Evolutionary conservation across 2,797 vertebrate species (phyloP).

Genomic region (Rhinichthys osculus): DNA sequence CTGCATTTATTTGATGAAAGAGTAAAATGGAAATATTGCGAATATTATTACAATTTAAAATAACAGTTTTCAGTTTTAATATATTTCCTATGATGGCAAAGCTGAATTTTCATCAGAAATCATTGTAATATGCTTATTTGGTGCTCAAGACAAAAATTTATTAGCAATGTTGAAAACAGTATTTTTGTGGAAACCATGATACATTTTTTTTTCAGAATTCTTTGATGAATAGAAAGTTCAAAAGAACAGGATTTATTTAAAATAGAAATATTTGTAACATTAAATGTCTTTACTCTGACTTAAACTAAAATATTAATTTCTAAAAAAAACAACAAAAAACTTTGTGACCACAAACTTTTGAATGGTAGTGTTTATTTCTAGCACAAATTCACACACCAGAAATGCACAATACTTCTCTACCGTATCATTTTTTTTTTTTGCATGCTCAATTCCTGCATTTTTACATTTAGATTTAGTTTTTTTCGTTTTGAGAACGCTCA

Average conservation of each 20-base stretch:
- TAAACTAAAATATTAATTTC: neutral
- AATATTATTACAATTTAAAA: neutral
- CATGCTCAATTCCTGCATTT: neutral
- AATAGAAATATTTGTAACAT: neutral
- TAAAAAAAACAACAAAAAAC: neutral
- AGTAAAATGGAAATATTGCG: neutral
- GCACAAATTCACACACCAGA: neutral
- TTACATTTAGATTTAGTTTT: neutral
- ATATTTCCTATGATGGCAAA: neutral
- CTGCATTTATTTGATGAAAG: neutral
- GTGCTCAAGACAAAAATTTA: neutral
- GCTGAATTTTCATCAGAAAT: neutral
- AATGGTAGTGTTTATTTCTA: neutral
- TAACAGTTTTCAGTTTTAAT: neutral
- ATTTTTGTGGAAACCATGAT: too few relatives aligned
- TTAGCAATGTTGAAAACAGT: neutral
- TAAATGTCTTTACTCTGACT: neutral
- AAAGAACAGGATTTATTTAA: neutral
- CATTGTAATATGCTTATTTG: neutral
- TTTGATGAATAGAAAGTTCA: neutral
- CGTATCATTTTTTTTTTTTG: neutral
- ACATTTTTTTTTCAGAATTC: neutral
- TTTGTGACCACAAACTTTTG: neutral
- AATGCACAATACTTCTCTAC: neutral
- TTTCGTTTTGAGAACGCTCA: neutral